Conservation (phyloP, 2,113 vertebrate genomes). For the Arvicanthis niloticus region DNA sequence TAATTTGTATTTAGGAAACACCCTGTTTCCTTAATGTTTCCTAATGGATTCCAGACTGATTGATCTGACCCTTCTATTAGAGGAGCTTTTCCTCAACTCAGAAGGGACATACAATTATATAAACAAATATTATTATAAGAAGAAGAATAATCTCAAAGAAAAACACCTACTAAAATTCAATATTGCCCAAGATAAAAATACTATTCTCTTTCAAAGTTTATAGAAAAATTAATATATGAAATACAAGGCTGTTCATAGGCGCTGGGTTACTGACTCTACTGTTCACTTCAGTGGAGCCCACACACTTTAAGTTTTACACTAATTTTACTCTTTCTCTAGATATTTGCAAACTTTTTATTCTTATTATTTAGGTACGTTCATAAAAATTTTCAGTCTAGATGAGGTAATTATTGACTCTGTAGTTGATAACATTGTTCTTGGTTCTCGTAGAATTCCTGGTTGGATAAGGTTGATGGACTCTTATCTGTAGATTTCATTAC, state of each 20-base stretch:
- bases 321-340: background rate
- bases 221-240: conserved; percentile 11
- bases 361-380: background rate
- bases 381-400: background rate
- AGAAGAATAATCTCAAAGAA: background rate
- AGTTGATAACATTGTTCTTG: background rate
- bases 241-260: background rate
- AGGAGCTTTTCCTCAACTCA: background rate
- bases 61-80: background rate
- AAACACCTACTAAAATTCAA: background rate
- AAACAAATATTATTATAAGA: background rate
- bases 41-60: background rate
- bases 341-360: background rate
- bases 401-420: background rate
- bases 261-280: background rate
- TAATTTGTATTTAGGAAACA: background rate
- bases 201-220: background rate
- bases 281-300: background rate
- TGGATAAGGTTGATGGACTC: background rate
- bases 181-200: background rate
- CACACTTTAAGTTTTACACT: background rate
- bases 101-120: background rate
- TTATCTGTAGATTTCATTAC: background rate
- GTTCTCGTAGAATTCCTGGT: background rate
- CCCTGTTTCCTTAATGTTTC: background rate